These are phyloP conservation scores for Scaptomyza hsui DNA, from an alignment of 1,140 invertebrate genomes.

Conservation along the genomic window DNA sequence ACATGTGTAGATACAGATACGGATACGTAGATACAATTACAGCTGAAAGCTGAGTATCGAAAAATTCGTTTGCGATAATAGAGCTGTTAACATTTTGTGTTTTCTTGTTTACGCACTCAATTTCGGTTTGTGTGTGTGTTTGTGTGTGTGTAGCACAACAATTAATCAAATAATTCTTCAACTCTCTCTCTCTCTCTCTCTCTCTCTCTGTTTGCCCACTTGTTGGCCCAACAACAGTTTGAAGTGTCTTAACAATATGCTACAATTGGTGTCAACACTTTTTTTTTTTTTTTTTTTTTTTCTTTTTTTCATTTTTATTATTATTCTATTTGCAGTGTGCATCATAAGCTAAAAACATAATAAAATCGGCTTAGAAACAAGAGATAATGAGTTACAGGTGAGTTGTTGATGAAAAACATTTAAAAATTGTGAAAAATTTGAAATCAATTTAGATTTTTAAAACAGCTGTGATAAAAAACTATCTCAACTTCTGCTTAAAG, in stretches of 20 bases:
- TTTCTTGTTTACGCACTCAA: constrained; percentile 55
- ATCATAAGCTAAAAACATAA: constrained; percentile 6
- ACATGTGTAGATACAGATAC: constrained; percentile 14
- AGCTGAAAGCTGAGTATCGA: constrained; percentile 10
- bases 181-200: constrained; percentile 43
- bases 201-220: constrained; percentile 48
- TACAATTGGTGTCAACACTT: background rate
- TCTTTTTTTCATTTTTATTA: too few relatives aligned
- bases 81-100: constrained; percentile 53
- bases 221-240: constrained; percentile 10
- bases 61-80: constrained; percentile 33
- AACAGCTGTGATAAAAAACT: too few relatives aligned
- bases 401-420: background rate
- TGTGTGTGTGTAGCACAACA: constrained; percentile 29
- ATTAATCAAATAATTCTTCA: constrained; percentile 57
- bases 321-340: constrained; percentile 25
- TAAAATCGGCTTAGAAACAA: background rate
- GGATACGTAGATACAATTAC: constrained; percentile 16
- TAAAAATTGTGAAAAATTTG: background rate
- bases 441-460: too few relatives aligned
- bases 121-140: constrained; percentile 2
- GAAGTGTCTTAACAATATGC: background rate
- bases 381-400: constrained; percentile 1
- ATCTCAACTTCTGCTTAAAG: too few relatives aligned
- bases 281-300: too few relatives aligned